These are phyloP conservation scores for Blastomussa wellsi DNA, from an alignment of 92 coral and sea anemone genomes.

Conservation along the genomic window DNA sequence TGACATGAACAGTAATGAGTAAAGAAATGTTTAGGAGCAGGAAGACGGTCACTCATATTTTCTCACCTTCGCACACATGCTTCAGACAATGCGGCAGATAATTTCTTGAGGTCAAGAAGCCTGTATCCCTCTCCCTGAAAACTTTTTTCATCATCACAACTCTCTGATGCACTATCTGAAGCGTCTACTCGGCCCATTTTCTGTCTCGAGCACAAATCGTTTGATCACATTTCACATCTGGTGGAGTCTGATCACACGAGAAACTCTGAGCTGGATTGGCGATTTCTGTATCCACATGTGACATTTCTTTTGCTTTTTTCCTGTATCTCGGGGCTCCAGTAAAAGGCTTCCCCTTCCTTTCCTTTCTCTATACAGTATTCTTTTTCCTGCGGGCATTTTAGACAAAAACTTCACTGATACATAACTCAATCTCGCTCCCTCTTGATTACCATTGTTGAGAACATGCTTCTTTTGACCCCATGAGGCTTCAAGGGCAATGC, in stretches of 20 bases:
- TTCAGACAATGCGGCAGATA: slow-evolving; percentile 38
- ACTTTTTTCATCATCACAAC: slow-evolving; percentile 31
- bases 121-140: slow-evolving; percentile 30
- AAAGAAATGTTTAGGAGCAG: neutral
- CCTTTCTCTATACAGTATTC: neutral
- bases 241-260: slow-evolving; percentile 15
- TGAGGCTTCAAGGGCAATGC: neutral
- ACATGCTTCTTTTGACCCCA: neutral
- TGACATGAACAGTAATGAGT: neutral
- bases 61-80: slow-evolving; percentile 53
- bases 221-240: slow-evolving; percentile 34
- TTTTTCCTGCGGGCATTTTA: neutral
- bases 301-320: slow-evolving; percentile 1
- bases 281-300: neutral
- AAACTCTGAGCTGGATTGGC: neutral
- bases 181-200: slow-evolving; percentile 36
- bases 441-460: neutral
- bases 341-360: neutral
- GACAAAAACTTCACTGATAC: too few relatives aligned
- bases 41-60: neutral
- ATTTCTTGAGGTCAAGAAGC: slow-evolving; percentile 32
- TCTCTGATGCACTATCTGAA: slow-evolving; percentile 9
- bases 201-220: slow-evolving; percentile 20
- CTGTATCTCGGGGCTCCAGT: neutral
- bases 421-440: neutral